These are phyloP conservation scores for Falco columbarius DNA, from an alignment of 2,797 vertebrate species.

Conservation along the genomic window DNA sequence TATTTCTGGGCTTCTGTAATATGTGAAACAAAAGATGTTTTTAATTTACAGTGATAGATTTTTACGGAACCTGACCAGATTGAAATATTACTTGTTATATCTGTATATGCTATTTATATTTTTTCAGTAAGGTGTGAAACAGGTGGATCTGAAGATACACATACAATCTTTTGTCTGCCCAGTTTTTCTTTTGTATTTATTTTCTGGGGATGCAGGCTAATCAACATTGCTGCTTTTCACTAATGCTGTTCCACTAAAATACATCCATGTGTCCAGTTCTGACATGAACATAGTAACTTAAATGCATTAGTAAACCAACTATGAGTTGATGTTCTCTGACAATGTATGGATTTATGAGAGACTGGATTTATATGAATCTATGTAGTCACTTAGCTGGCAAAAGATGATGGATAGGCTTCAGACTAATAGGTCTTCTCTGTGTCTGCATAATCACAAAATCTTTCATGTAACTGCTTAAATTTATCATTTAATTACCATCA, in stretches of 20 bases:
- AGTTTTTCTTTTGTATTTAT: neutral
- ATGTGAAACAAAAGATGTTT: neutral
- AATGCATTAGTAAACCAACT: neutral
- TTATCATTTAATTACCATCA: neutral
- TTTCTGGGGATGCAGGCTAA: neutral
- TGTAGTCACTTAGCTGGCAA: neutral
- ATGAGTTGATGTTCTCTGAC: neutral
- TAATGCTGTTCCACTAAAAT: neutral
- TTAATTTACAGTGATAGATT: neutral
- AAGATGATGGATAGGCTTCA: slow-evolving; percentile 5
- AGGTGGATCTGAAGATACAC: neutral
- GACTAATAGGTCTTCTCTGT: neutral
- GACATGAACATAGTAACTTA: neutral
- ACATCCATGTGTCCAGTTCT: neutral
- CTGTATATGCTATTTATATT: neutral
- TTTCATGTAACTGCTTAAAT: neutral
- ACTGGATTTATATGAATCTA: neutral
- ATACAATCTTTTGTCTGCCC: neutral
- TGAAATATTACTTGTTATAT: neutral
- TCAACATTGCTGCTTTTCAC: neutral
- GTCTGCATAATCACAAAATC: neutral
- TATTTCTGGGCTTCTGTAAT: neutral
- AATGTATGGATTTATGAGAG: neutral
- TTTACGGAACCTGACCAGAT: neutral
- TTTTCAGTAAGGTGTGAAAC: neutral